phyloP scores from a whole-genome alignment of 1,140 invertebrate genomes.

The Phortica variegata region DNA sequence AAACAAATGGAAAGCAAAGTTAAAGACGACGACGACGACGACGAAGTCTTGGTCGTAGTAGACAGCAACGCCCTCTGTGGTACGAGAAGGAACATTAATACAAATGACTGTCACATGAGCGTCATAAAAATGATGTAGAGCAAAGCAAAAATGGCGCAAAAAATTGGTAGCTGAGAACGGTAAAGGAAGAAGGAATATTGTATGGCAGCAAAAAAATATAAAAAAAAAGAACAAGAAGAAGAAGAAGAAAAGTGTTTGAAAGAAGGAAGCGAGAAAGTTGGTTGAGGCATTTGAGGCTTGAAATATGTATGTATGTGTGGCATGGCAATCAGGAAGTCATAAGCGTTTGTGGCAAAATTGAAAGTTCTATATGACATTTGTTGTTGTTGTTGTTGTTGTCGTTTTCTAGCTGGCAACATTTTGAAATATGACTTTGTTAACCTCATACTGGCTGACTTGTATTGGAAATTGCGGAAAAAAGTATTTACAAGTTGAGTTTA shows the following conservation, averaged over 20 bases:
- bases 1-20: no score
- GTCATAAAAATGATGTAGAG: slow-evolving; percentile 47
- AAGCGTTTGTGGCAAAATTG: no score
- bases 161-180: slow-evolving; percentile 26
- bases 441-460: not conserved
- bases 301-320: not conserved
- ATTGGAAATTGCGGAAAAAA: not conserved
- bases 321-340: no score
- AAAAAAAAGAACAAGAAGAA: not conserved
- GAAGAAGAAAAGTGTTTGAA: slow-evolving; percentile 5
- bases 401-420: not conserved
- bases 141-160: slow-evolving; percentile 24
- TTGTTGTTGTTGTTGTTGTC: no score
- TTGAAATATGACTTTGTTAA: not conserved
- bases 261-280: slow-evolving; percentile 24
- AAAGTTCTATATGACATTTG: no score
- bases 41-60: no score
- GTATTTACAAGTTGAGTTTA: not conserved
- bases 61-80: no score
- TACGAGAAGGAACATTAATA: slow-evolving; percentile 31
- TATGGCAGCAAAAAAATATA: slow-evolving; percentile 20
- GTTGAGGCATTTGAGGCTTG: slow-evolving; percentile 17
- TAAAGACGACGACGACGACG: no score
- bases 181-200: slow-evolving; percentile 17
- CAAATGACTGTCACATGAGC: slow-evolving; percentile 47